Conservation (phyloP, 2,113 vertebrate species). For the Engystomops pustulosus region DNA sequence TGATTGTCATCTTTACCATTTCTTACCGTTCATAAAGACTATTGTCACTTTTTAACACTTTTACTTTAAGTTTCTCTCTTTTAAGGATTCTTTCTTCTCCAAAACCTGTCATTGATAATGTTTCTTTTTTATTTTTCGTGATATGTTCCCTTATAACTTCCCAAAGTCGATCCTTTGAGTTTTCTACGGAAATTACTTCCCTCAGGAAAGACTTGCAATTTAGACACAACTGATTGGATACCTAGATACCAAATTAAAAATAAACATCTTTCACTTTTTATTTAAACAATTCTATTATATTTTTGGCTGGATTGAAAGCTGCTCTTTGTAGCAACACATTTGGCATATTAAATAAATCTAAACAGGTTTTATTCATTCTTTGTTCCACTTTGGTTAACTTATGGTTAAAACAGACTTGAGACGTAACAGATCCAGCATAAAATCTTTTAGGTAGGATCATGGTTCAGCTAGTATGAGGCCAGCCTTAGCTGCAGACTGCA, state of each 20-base stretch:
- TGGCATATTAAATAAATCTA: too few species aligned
- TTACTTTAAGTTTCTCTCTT: constrained; percentile 26
- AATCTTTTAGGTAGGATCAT: too few species aligned
- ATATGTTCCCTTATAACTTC: constrained; percentile 46
- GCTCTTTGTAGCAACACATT: too few species aligned
- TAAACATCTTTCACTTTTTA: too few species aligned
- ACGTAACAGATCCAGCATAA: too few species aligned
- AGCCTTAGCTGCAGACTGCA: too few species aligned
- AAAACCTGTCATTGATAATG: neutral
- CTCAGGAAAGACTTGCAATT: constrained; percentile 52
- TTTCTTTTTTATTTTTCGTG: neutral
- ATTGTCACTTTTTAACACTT: neutral
- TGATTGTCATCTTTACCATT: neutral
- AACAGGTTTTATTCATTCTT: too few species aligned
- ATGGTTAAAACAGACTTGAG: too few species aligned
- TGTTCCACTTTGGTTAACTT: too few species aligned
- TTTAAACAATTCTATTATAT: too few species aligned
- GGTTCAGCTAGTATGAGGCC: too few species aligned
- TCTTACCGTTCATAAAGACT: constrained; percentile 51
- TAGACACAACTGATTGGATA: constrained; percentile 55
- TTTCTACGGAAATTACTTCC: constrained; percentile 1
- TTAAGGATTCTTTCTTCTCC: constrained; percentile 31
- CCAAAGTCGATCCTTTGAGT: constrained; percentile 50
- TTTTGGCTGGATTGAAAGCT: too few species aligned
- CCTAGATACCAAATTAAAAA: constrained; percentile 22